Base-by-base conservation (phyloP, 2,888 invertebrate species). In the Melieria picta region DNA sequence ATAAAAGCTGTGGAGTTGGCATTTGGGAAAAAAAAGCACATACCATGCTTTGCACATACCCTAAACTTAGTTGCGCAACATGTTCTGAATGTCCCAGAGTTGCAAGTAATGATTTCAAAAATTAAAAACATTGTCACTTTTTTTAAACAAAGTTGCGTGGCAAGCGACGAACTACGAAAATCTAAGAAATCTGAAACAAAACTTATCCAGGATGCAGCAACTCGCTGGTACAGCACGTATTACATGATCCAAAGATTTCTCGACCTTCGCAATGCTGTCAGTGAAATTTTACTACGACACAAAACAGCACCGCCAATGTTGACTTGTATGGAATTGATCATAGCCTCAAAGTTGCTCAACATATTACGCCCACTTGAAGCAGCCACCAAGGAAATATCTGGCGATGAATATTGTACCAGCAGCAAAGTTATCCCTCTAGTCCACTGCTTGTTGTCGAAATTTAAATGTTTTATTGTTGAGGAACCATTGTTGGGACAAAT, bases 11-110 rank as follows among this genome's bases (percentile, higher is more conserved):
- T 73, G 16, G 72, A 69, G 57, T 63, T 72, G 30, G 64, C 65
- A 55, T 75, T 73, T 66, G 73, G 52, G 45, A 73, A 69, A 60
- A 73, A 71, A 48, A 73, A n/a, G n/a, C n/a, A n/a, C n/a, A n/a
- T n/a, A n/a, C n/a, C n/a, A n/a, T n/a, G n/a, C n/a, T n/a, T n/a
- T n/a, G 72, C 16, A 16, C 16, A 16, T 16, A 16, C 16, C 16
- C 16, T 16, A 1, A 16, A 16, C 16, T 16, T 16, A 16, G 16
- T 16, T 16, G 16, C 16, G 16, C 16, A 16, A 16, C 1, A 16
- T 16, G 16, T 16, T 48, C 72, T 50, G 9, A 50, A 50, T 16
- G 16, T 16, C 16, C 16, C 16, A 16, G 16, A 16, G 16, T 16
- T 16, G 16, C 16, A 16, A 16, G 16, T 16, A 16, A 1, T 16